Conservation (phyloP, 2,888 invertebrate species). For the Hoplodrina ambigua region DNA sequence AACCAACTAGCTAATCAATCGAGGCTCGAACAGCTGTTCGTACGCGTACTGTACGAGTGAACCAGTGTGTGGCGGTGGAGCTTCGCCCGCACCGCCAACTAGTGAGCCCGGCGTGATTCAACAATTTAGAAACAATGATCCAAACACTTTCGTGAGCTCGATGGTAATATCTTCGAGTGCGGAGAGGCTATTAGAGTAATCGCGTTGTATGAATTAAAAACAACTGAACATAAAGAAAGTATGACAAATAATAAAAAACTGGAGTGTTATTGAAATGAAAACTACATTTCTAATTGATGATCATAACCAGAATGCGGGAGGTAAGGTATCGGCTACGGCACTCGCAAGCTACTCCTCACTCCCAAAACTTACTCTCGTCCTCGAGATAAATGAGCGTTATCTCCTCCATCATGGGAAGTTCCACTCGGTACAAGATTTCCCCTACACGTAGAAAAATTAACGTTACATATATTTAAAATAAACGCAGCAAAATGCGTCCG, state of each 20-base stretch:
- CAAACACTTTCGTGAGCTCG: slow-evolving; percentile 82
- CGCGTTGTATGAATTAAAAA: slow-evolving; percentile 87
- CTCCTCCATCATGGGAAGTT: slow-evolving; percentile 98
- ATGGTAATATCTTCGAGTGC: slow-evolving; percentile 84
- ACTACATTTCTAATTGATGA: slow-evolving; percentile 91
- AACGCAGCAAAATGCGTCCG: slow-evolving; percentile 68
- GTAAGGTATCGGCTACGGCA: slow-evolving; percentile 91
- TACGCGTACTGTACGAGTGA: slow-evolving; percentile 32
- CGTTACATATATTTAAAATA: slow-evolving; percentile 87
- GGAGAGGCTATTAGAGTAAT: slow-evolving; percentile 85
- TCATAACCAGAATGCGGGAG: slow-evolving; percentile 91
- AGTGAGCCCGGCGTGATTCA: slow-evolving; percentile 68
- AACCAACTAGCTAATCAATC: slow-evolving; percentile 46
- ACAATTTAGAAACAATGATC: slow-evolving; percentile 74
- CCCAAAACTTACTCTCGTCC: slow-evolving; percentile 94
- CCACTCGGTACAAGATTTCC: slow-evolving; percentile 98
- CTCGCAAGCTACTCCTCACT: slow-evolving; percentile 92
- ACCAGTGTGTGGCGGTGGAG: slow-evolving; percentile 34
- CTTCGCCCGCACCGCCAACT: slow-evolving; percentile 50
- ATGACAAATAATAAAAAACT: slow-evolving; percentile 87
- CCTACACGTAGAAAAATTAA: slow-evolving; percentile 92
- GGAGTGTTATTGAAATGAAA: slow-evolving; percentile 90
- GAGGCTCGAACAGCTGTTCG: slow-evolving; percentile 32
- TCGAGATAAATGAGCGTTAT: slow-evolving; percentile 98
- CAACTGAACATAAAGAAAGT: slow-evolving; percentile 84